A percentile compares a stretch with the other conserved stretches of the same genome.
Conservation (phyloP, 2,888 invertebrate species). For the Synergus japonicus region DNA sequence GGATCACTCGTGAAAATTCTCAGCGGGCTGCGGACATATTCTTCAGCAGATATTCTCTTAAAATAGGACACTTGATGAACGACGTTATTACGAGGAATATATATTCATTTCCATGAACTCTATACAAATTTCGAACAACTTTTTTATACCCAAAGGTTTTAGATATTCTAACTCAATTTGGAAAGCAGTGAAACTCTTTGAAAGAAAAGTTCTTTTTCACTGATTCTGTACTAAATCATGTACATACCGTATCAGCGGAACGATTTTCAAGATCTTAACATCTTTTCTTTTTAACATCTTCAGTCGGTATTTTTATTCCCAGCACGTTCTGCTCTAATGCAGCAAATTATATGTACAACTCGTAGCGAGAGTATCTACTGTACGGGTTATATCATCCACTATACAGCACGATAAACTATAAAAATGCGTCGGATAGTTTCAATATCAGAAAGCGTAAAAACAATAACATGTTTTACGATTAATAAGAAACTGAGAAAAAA, state of each 20-base stretch:
- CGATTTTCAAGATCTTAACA: neutral
- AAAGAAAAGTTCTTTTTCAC: too few species aligned
- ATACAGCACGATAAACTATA: neutral
- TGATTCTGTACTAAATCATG: too few species aligned
- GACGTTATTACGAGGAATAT: constrained; percentile 27
- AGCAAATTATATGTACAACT: neutral
- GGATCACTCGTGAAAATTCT: constrained; percentile 15
- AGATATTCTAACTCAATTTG: neutral
- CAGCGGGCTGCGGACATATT: constrained; percentile 22
- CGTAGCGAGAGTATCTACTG: constrained; percentile 1
- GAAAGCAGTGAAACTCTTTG: too few species aligned
- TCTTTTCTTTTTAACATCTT: neutral
- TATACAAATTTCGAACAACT: neutral
- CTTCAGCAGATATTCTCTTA: constrained; percentile 19
- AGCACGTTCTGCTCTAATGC: constrained; percentile 2
- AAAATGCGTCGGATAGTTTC: constrained; percentile 8
- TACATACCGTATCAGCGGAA: too few species aligned
- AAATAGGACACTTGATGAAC: constrained; percentile 31
- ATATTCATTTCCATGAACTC: neutral
- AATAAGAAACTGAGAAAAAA: neutral
- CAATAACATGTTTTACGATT: constrained; percentile 25
- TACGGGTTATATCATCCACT: neutral
- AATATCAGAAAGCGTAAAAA: constrained; percentile 22
- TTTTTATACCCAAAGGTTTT: neutral
- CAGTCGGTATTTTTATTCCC: constrained; percentile 15